Evolutionary conservation across 2,797 vertebrate species (phyloP).

Genomic region (Pseudochaenichthys georgianus): DNA sequence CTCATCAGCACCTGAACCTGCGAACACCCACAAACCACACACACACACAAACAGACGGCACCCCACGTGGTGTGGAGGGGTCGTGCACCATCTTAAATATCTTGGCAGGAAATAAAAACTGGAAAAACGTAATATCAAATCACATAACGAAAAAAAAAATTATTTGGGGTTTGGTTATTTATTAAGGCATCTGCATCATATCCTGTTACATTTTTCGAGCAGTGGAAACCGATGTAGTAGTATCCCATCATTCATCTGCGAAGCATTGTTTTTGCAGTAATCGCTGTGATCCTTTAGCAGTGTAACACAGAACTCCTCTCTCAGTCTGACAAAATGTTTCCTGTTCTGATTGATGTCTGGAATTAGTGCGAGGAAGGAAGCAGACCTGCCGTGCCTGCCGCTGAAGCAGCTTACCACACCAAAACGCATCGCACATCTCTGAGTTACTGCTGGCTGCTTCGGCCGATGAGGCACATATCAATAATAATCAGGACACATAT

Average conservation of each 20-base stretch:
- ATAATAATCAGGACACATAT: slow-evolving; percentile 39
- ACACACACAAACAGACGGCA: too few relatives aligned
- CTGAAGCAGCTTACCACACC: slow-evolving; percentile 2
- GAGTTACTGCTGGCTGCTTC: slow-evolving; percentile 43
- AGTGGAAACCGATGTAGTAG: neutral
- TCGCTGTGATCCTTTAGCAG: slow-evolving; percentile 35
- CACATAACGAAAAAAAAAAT: neutral
- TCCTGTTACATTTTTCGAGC: slow-evolving; percentile 23
- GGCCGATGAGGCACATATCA: slow-evolving; percentile 32
- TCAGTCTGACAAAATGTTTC: slow-evolving; percentile 24
- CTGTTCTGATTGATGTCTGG: slow-evolving; percentile 47
- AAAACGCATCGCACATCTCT: neutral
- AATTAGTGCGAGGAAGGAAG: slow-evolving; percentile 48
- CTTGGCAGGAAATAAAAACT: neutral
- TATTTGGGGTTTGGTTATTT: slow-evolving; percentile 27
- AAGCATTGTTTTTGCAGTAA: slow-evolving; percentile 33
- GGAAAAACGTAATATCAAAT: slow-evolving; percentile 2
- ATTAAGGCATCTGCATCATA: slow-evolving; percentile 41
- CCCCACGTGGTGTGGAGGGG: too few relatives aligned
- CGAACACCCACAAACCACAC: too few relatives aligned
- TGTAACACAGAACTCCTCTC: slow-evolving; percentile 19
- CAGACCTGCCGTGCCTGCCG: slow-evolving; percentile 1
- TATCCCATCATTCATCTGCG: slow-evolving; percentile 27
- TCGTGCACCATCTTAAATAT: neutral
- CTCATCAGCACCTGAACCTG: too few relatives aligned